Evolutionary conservation across 2,888 invertebrate species (phyloP).

Genomic region (Drosophila paranaensis): DNA sequence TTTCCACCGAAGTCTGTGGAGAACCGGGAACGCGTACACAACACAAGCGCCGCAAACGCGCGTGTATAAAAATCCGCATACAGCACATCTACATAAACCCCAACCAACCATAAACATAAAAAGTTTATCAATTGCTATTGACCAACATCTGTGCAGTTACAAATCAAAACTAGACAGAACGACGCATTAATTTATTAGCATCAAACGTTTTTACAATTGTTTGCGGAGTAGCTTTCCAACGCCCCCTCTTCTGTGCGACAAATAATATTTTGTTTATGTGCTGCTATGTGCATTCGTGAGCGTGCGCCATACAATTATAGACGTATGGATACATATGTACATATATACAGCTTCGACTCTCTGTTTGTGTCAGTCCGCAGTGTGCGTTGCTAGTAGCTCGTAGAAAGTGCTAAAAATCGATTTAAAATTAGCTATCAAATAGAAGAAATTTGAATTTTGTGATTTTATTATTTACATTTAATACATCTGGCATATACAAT

Average conservation of each 20-base stretch:
- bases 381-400: not conserved
- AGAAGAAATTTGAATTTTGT: not conserved
- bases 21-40: constrained; percentile 72
- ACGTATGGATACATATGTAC: not conserved
- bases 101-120: constrained; percentile 36
- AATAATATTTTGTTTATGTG: constrained; percentile 17
- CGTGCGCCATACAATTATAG: constrained; percentile 32
- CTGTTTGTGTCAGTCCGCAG: not conserved
- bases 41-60: not conserved
- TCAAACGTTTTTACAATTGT: not conserved
- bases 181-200: not conserved
- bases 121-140: constrained; percentile 7
- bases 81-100: not conserved
- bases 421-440: not conserved
- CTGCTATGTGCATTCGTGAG: constrained; percentile 16
- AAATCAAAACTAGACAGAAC: constrained; percentile 27
- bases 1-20: constrained; percentile 68
- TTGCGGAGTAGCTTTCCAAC: not conserved
- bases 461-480: not conserved
- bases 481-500: not conserved
- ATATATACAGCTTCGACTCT: not conserved
- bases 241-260: not conserved
- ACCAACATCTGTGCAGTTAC: constrained; percentile 16
- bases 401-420: constrained; percentile 4
- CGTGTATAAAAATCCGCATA: not conserved